These are phyloP conservation scores for Patiria miniata DNA, from an alignment of 35 echinoderm and acorn worm species.

Conservation along the genomic window DNA sequence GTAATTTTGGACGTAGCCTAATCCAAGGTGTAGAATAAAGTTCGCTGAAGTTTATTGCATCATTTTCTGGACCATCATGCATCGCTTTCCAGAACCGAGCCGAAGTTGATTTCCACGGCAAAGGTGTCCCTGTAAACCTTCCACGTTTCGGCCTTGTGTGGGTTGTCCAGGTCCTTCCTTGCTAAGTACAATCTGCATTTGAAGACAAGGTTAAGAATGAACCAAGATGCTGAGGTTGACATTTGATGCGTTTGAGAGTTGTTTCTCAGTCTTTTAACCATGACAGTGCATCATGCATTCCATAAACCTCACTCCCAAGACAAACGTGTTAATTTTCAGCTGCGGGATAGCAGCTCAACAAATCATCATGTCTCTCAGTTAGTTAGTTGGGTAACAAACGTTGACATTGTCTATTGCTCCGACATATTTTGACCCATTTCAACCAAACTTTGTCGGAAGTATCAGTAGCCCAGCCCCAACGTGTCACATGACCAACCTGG, in stretches of 20 bases:
- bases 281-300: not conserved
- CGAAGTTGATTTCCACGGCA: conserved; percentile 69
- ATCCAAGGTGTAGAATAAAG: too few species aligned
- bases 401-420: too few species aligned
- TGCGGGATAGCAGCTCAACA: too few species aligned
- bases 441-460: too few species aligned
- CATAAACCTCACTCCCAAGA: not conserved
- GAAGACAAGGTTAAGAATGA: not conserved
- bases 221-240: not conserved
- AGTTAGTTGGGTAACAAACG: too few species aligned
- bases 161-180: conserved; percentile 85
- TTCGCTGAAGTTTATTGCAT: too few species aligned
- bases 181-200: conserved; percentile 57
- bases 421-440: too few species aligned
- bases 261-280: not conserved
- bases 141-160: conserved; percentile 67
- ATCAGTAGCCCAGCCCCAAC: too few species aligned
- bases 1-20: too few species aligned
- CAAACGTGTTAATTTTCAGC: not conserved
- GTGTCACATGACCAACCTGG: too few species aligned
- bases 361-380: too few species aligned
- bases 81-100: conserved; percentile 21
- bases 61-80: not conserved
- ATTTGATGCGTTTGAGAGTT: not conserved
- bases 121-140: conserved; percentile 70